phyloP scores from a whole-genome alignment of 2,888 invertebrate species.

The Heliconius charithonia region DNA sequence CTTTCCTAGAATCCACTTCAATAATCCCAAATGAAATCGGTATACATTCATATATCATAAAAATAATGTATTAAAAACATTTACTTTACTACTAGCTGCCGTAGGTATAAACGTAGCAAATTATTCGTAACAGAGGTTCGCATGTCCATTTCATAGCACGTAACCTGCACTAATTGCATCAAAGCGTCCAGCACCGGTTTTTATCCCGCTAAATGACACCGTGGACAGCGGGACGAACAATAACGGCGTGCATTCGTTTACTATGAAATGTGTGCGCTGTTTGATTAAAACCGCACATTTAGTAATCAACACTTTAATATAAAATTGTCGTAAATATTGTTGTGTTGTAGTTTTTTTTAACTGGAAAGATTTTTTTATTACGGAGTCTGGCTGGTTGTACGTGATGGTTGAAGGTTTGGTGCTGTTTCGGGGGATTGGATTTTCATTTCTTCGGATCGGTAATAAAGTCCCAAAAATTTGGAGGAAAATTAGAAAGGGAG shows the following conservation, averaged over 20 bases:
- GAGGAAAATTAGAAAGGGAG: too few relatives aligned
- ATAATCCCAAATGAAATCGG: too few relatives aligned
- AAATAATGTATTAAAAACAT: too few relatives aligned
- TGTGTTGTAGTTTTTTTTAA: neutral
- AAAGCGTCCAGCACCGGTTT: slow-evolving; percentile 41
- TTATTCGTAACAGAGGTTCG: slow-evolving; percentile 27
- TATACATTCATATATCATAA: too few relatives aligned
- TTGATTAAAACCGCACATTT: slow-evolving; percentile 57
- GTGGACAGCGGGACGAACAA: slow-evolving; percentile 44
- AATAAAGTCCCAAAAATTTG: too few relatives aligned
- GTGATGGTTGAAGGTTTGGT: neutral
- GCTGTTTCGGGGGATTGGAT: neutral
- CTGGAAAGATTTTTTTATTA: neutral
- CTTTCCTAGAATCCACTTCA: too few relatives aligned
- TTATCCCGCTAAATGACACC: slow-evolving; percentile 46
- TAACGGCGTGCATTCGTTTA: slow-evolving; percentile 46
- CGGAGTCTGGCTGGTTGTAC: too few relatives aligned
- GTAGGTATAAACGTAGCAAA: slow-evolving; percentile 7
- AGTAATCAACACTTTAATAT: slow-evolving; percentile 23
- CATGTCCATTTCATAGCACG: slow-evolving; percentile 36
- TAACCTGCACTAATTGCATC: slow-evolving; percentile 42
- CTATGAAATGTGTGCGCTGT: slow-evolving; percentile 48
- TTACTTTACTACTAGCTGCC: neutral
- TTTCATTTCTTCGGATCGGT: neutral
- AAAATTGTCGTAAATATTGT: slow-evolving; percentile 19